Base-by-base conservation (phyloP, 37 sponge, comb jelly and placozoan species). In the Oopsacas minuta region DNA sequence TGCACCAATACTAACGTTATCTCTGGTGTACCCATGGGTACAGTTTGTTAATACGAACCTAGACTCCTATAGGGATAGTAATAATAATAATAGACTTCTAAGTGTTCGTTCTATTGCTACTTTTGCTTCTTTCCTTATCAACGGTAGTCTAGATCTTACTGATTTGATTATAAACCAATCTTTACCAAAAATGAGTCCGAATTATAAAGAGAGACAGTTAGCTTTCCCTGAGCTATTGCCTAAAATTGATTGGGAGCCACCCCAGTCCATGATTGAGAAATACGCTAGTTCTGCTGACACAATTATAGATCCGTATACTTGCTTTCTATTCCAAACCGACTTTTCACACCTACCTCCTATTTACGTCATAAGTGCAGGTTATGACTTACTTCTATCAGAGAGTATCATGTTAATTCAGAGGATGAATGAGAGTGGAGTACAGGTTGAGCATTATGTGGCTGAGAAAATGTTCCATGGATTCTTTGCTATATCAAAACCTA, bases 391-490 rank as follows among this genome's bases (percentile, higher is more conserved):
- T 3, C 75, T 61, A 12, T 25, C 75, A 12, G 75, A 61, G 30
- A 34, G 75, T 25, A 25, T 25, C 32, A 25, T 61, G 75, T 34
- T 61, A 3, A 61, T 5, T 32, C 20, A 61, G 75, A 61, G 75
- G 28, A 61, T 61, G 75, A 3, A 61, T 5, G 75, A 61, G 75
- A n/a, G 28, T 5, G 75, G 75, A n/a, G 20, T n/a, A 61, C 22
- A 3, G 1, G 75, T 61, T 5, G 28, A 61, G 28, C 30, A 61
- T 61, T 3, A 25, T 34, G 1, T 12, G 32, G 22, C 7, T 12
- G 75, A 61, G 7, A 61, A 61, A 12, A 61, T 61, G 75, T 61
- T 61, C 75, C 75, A 61, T 61, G 75, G 75, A 61, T 61, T 61
- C 30, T 61, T 61, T n/a, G 20, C 1, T 7, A 10, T 61, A n/a